Percentiles rank a stretch among this genome's conserved stretches.
phyloP scores from a whole-genome alignment of 2,888 invertebrate species.

The Pheosia tremula region DNA sequence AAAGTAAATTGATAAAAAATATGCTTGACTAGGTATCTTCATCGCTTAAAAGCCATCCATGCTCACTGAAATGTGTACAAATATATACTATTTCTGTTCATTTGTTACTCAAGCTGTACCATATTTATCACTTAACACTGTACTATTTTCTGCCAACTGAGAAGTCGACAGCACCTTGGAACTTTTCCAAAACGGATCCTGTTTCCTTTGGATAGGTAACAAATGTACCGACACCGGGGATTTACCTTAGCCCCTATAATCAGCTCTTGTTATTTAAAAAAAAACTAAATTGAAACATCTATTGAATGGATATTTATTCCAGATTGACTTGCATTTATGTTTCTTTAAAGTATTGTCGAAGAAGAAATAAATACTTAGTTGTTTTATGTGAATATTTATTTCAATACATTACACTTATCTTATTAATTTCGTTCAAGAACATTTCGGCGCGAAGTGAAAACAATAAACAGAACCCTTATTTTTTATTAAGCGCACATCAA shows the following conservation, averaged over 20 bases:
- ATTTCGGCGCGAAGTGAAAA: too few relatives aligned
- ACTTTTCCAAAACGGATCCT: conserved; percentile 31
- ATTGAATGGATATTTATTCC: neutral
- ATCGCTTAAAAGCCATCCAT: too few relatives aligned
- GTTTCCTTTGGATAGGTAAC: neutral
- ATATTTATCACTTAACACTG: conserved; percentile 8
- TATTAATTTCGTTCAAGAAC: too few relatives aligned
- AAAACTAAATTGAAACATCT: neutral
- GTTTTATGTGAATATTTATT: too few relatives aligned
- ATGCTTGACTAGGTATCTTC: too few relatives aligned
- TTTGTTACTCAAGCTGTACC: neutral
- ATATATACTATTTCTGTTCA: neutral
- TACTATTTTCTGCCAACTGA: conserved; percentile 17
- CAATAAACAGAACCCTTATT: too few relatives aligned
- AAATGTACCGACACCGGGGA: neutral
- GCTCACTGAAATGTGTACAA: too few relatives aligned
- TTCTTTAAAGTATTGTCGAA: neutral
- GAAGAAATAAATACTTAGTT: too few relatives aligned
- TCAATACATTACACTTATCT: too few relatives aligned
- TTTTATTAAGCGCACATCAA: too few relatives aligned
- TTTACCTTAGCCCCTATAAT: neutral
- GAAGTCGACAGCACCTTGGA: conserved; percentile 38
- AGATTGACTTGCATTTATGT: neutral
- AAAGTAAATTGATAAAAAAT: too few relatives aligned
- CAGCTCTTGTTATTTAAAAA: neutral